Evolutionary conservation across 2,797 vertebrate genomes (phyloP).

Genomic region (Typhlichthys eigenmanni): DNA sequence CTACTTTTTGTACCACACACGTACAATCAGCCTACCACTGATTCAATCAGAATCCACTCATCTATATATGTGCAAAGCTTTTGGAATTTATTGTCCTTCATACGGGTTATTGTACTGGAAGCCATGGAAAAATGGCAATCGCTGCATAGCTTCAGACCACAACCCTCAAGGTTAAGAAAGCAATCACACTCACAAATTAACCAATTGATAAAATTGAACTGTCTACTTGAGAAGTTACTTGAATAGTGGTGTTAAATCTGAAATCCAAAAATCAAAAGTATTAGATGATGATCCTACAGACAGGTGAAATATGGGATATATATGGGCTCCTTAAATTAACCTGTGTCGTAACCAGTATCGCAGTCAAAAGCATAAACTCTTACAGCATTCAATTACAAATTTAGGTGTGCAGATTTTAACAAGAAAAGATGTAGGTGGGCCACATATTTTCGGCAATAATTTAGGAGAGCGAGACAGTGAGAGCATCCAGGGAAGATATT

Average conservation of each 20-base stretch:
- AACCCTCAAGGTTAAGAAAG: slow-evolving; percentile 41
- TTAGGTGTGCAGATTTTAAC: no score
- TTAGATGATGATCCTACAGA: slow-evolving; percentile 41
- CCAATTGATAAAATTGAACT: slow-evolving; percentile 19
- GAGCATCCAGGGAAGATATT: no score
- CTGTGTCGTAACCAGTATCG: slow-evolving; percentile 13
- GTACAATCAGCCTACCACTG: no score
- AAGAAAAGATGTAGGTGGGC: no score
- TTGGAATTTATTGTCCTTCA: slow-evolving; percentile 20
- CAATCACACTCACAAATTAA: slow-evolving; percentile 35
- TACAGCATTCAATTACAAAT: background rate
- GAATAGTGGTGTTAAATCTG: slow-evolving; percentile 8
- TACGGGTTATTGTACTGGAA: slow-evolving; percentile 11
- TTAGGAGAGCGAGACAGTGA: no score
- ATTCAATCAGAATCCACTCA: no score
- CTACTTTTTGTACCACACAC: no score
- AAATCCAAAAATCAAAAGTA: slow-evolving; percentile 50
- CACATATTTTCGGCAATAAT: no score
- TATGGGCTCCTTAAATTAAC: slow-evolving; percentile 23
- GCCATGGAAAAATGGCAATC: slow-evolving; percentile 32
- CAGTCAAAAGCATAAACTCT: slow-evolving; percentile 9
- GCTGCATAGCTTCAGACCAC: slow-evolving; percentile 23
- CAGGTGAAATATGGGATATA: slow-evolving; percentile 29
- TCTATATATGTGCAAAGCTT: no score
- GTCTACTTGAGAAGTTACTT: slow-evolving; percentile 22